Percentiles rank a stretch among this genome's conserved stretches.
These are phyloP conservation scores for Bathynomus jamesi DNA, from an alignment of 1,140 invertebrate species.

Conservation along the genomic window DNA sequence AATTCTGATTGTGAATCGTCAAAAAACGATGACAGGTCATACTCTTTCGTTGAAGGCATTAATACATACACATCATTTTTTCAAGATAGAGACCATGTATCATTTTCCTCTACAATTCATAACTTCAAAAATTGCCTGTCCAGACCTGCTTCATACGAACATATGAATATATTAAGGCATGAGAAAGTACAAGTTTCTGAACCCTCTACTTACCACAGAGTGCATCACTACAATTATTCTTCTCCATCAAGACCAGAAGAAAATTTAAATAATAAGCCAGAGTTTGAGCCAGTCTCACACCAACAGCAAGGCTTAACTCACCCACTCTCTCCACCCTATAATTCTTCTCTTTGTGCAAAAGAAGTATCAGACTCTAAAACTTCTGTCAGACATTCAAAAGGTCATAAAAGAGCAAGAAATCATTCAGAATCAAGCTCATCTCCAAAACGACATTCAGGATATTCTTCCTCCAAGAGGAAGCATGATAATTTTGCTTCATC, in stretches of 20 bases:
- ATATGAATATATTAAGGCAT: background rate
- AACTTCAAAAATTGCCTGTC: background rate
- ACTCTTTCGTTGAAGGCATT: background rate
- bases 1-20: background rate
- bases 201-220: background rate
- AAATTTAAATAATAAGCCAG: no score
- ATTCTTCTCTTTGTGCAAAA: background rate
- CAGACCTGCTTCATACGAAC: background rate
- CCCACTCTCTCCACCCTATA: background rate
- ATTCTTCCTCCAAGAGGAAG: background rate
- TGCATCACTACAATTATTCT: background rate
- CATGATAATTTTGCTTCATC: background rate
- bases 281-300: no score
- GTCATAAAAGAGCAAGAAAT: background rate
- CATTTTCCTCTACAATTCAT: no score
- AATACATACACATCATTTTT: background rate
- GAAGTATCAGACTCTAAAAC: background rate
- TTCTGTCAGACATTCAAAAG: background rate
- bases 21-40: background rate
- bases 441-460: background rate
- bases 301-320: background rate
- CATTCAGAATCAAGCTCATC: background rate
- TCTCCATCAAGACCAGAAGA: background rate
- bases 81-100: no score
- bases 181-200: no score